phyloP scores from a whole-genome alignment of 1,140 invertebrate genomes.

The Drosophila virilis region DNA sequence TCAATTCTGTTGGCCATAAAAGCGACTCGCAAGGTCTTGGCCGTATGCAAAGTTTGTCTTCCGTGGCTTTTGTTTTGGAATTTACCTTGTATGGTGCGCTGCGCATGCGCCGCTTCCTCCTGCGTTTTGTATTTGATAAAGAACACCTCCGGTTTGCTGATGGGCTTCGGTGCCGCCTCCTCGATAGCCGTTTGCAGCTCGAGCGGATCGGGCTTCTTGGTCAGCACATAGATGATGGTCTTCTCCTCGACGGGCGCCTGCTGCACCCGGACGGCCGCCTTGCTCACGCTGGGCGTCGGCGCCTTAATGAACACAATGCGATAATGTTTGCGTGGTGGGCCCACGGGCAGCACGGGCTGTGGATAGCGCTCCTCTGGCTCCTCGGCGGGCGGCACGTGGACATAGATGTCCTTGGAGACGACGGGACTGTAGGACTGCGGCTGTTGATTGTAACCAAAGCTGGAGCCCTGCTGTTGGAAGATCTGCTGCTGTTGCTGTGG shows the following conservation, averaged over 20 bases:
- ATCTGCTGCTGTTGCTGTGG: conserved; percentile 29
- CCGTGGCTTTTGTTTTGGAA: background rate
- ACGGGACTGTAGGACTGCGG: conserved; percentile 14
- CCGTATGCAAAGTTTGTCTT: conserved; percentile 16
- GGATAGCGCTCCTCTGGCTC: conserved; percentile 55
- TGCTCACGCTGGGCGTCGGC: conserved; percentile 88
- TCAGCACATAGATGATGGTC: conserved; percentile 93
- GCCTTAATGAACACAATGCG: conserved; percentile 95
- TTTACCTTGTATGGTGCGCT: conserved; percentile 83
- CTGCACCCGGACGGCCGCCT: conserved; percentile 86
- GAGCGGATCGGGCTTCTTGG: conserved; percentile 89
- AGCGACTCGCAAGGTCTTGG: conserved; percentile 21
- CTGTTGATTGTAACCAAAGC: conserved; percentile 35
- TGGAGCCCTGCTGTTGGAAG: conserved; percentile 41
- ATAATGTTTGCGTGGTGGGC: conserved; percentile 90
- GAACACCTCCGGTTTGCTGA: conserved; percentile 91
- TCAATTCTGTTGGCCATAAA: background rate
- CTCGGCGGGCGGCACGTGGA: conserved; percentile 78
- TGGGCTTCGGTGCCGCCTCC: conserved; percentile 86
- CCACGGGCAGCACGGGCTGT: conserved; percentile 44
- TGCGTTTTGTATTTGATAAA: conserved; percentile 91
- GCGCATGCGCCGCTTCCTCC: conserved; percentile 85
- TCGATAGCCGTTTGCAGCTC: conserved; percentile 86
- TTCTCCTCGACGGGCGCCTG: conserved; percentile 91
- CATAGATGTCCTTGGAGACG: conserved; percentile 83